Base-by-base conservation (phyloP, 2,888 invertebrate genomes). In the Hecatera dysodea region DNA sequence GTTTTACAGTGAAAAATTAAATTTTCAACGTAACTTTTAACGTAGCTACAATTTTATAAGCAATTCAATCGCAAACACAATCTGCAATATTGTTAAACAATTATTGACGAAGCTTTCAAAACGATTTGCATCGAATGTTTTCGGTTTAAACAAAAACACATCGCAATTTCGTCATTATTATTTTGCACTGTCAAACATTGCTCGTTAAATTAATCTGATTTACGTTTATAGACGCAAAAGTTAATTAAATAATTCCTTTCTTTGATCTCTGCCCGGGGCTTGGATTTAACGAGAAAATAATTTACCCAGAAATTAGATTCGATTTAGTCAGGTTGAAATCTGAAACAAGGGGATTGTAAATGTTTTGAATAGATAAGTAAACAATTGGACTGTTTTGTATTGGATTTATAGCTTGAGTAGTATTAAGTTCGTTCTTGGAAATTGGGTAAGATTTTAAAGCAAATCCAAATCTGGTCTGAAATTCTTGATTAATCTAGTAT, bases 241-340 rank as follows among this genome's bases (percentile, higher is more conserved):
- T 87, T 89, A 89, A 90, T 88, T 87, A 80, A 89, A 86, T 87
- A 80, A 86, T 83, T 80, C 81, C 75, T 66, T 75, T 75, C 84
- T 90, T 89, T 87, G 88, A 89, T 88, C 86, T 83, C 68, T 62
- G 75, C 80, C 75, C 42, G 68, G 39, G 80, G 78, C 85, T 74
- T 75, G 71, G 79, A 80, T 75, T 83, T 82, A 85, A 88, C 81
- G 81, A 85, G 82, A 75, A 85, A 84, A 82, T 77, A 77, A 85
- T 85, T 81, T 64, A 59, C 24, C 60, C 78, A 67, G 78, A 81
- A 83, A 81, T 85, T 84, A 81, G 82, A 82, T 83, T 84, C 75
- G 70, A 81, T 81, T 83, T 82, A 83, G 72, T 70, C 72, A 71
- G 69, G 76, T 81, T 72, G 77, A 80, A 83, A 81, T 84, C 72